phyloP scores from a whole-genome alignment of 2,888 invertebrate genomes.

The Augochlorella aurata region DNA sequence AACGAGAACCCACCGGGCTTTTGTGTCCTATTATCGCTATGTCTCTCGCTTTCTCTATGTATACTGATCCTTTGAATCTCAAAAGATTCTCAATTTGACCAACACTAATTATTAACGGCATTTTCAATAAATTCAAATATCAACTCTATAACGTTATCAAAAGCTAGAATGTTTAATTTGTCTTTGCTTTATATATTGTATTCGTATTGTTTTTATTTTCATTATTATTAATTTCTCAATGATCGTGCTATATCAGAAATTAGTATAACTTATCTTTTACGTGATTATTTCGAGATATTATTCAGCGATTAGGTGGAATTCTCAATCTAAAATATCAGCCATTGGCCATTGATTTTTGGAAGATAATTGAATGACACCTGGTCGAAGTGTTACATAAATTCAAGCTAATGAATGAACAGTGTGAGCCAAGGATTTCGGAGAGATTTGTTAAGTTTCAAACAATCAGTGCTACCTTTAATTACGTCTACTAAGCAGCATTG shows the following conservation, averaged over 20 bases:
- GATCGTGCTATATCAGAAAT: not conserved
- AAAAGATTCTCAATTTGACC: no score
- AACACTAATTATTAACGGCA: no score
- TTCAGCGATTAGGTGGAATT: not conserved
- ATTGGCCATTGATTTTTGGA: not conserved
- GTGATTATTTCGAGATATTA: not conserved
- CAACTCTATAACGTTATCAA: no score
- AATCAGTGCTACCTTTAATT: not conserved
- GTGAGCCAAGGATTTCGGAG: not conserved
- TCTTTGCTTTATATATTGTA: no score
- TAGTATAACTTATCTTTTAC: not conserved
- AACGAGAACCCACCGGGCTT: not conserved
- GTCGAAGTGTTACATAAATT: not conserved
- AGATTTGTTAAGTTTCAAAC: not conserved
- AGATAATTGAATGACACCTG: not conserved
- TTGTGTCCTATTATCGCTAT: no score
- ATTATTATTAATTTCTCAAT: not conserved
- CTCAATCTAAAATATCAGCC: not conserved
- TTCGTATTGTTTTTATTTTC: no score
- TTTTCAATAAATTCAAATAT: no score
- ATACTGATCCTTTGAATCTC: no score
- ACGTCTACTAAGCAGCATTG: not conserved
- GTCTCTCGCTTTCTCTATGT: no score
- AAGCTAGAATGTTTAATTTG: no score
- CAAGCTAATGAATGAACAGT: no score